Evolutionary conservation across 2,113 vertebrate genomes (phyloP).

Genomic region (Cisticola juncidis): DNA sequence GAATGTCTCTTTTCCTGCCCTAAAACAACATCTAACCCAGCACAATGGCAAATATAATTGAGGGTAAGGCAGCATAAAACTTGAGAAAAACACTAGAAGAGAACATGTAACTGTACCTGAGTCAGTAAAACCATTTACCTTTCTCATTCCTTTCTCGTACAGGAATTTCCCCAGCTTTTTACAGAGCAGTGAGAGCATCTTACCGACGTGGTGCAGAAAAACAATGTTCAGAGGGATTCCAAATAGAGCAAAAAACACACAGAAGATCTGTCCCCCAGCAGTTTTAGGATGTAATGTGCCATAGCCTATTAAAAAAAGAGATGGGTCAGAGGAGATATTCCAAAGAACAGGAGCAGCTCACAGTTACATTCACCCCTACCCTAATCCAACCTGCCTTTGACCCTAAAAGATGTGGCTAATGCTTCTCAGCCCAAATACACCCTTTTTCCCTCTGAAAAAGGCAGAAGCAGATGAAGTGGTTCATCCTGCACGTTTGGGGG

Average conservation of each 20-base stretch:
- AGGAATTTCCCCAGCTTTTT: conserved; percentile 62
- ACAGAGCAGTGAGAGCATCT: conserved; percentile 55
- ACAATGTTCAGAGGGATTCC: conserved; percentile 74
- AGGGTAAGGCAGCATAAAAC: neutral
- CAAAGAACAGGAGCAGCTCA: neutral
- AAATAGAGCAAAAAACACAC: conserved; percentile 69
- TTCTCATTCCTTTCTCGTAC: conserved; percentile 52
- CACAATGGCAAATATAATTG: neutral
- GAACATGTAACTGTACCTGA: neutral
- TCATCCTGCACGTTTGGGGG: neutral
- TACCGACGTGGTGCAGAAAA: conserved; percentile 62
- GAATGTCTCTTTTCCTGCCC: neutral
- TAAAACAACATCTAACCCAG: neutral
- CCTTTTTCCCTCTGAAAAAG: neutral
- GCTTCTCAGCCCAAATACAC: neutral
- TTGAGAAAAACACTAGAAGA: neutral
- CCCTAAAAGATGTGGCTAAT: neutral
- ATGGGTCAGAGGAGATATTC: neutral
- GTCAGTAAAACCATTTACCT: conserved; percentile 51
- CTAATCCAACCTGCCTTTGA: neutral
- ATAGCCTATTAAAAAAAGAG: conserved; percentile 56
- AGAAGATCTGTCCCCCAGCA: conserved; percentile 70
- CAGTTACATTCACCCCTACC: neutral
- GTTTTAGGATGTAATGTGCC: conserved; percentile 65
- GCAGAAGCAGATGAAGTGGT: neutral